Conservation (phyloP, 2,797 vertebrate genomes). For the Micromesistius poutassou region DNA sequence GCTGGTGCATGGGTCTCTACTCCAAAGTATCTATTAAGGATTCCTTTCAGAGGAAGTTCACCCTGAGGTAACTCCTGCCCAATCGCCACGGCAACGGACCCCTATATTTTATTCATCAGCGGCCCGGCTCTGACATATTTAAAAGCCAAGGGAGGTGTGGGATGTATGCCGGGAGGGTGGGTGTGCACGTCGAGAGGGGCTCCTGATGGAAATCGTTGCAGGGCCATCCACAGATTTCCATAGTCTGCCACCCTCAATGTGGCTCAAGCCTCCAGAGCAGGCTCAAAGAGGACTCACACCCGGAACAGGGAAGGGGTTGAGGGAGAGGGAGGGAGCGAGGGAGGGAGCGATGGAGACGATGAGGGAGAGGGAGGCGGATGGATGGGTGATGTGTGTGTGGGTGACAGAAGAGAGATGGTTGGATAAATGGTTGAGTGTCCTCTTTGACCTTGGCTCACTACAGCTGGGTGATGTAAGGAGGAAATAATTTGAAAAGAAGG, state of each 20-base stretch:
- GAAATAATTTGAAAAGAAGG: slow-evolving; percentile 26
- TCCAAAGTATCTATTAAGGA: not conserved
- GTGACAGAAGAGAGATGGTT: not conserved
- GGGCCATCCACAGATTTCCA: not conserved
- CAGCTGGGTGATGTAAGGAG: slow-evolving; percentile 16
- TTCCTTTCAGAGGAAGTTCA: not conserved
- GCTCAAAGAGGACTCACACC: not conserved
- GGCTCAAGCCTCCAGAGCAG: slow-evolving; percentile 15
- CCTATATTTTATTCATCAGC: not conserved
- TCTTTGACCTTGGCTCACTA: slow-evolving; percentile 40
- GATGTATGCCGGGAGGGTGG: not conserved
- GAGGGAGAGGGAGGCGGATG: not conserved
- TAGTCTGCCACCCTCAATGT: slow-evolving; percentile 20
- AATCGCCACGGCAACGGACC: not conserved
- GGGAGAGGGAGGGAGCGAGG: not conserved
- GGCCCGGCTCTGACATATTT: not conserved
- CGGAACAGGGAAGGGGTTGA: slow-evolving; percentile 9
- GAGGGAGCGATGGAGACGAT: not conserved
- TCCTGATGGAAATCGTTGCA: not conserved
- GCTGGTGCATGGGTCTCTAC: not conserved
- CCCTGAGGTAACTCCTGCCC: not conserved
- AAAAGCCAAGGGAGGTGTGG: not conserved
- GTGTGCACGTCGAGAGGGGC: not conserved
- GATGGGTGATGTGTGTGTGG: not conserved
- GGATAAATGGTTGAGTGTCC: slow-evolving; percentile 18